phyloP scores from a whole-genome alignment of 2,113 vertebrate species.

The Periophthalmus modestus region DNA sequence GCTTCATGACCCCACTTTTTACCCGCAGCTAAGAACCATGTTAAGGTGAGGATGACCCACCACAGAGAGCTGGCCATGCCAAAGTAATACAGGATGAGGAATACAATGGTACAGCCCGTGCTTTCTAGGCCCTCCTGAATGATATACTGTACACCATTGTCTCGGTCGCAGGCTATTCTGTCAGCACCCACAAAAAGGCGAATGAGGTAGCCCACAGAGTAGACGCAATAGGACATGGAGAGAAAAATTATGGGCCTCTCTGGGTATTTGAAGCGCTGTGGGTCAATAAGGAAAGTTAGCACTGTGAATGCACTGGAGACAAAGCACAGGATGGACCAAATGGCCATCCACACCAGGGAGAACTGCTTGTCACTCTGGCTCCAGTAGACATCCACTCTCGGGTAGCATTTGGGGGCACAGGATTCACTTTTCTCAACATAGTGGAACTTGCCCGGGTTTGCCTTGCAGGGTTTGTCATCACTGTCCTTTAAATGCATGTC shows the following conservation, averaged over 20 bases:
- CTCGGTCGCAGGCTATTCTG: slow-evolving; percentile 91
- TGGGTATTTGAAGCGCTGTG: slow-evolving; percentile 92
- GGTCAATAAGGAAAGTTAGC: slow-evolving; percentile 94
- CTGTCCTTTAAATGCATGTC: slow-evolving; percentile 81
- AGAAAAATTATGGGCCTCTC: slow-evolving; percentile 98
- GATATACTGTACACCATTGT: slow-evolving; percentile 92
- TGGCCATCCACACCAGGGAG: slow-evolving; percentile 90
- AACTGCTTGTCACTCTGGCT: slow-evolving; percentile 92
- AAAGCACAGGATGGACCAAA: slow-evolving; percentile 96
- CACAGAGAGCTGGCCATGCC: slow-evolving; percentile 98
- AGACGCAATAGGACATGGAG: slow-evolving; percentile 98
- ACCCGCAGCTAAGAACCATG: slow-evolving; percentile 95
- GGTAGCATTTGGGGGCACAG: slow-evolving; percentile 90
- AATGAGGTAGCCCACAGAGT: slow-evolving; percentile 93
- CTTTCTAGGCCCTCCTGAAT: slow-evolving; percentile 98
- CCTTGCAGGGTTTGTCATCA: slow-evolving; percentile 65
- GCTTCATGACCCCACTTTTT: slow-evolving; percentile 99
- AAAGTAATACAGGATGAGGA: slow-evolving; percentile 96
- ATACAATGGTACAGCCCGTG: slow-evolving; percentile 96
- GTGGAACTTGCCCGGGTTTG: slow-evolving; percentile 93
- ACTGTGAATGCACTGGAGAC: slow-evolving; percentile 96
- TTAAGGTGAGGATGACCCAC: slow-evolving; percentile 96
- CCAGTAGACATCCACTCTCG: slow-evolving; percentile 96
- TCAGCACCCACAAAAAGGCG: slow-evolving; percentile 93
- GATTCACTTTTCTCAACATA: slow-evolving; percentile 92